These are phyloP conservation scores for Charadrius vociferus DNA, from an alignment of 2,113 vertebrate genomes.

Conservation along the genomic window DNA sequence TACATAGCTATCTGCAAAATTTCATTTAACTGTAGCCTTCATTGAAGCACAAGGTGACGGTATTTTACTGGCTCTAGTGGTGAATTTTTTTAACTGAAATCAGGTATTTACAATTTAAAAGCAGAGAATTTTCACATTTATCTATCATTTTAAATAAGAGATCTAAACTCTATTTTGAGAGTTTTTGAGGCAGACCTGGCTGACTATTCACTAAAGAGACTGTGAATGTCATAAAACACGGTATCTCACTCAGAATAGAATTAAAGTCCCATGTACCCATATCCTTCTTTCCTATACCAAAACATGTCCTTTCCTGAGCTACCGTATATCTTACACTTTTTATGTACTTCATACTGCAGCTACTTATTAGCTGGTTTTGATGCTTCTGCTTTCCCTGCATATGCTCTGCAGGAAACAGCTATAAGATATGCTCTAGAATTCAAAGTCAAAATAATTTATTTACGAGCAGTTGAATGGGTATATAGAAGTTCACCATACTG, in stretches of 20 bases:
- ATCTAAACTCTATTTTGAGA: background rate
- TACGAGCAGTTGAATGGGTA: background rate
- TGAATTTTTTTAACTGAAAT: background rate
- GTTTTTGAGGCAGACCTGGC: background rate
- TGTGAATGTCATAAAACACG: background rate
- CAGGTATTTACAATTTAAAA: background rate
- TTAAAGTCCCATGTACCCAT: background rate
- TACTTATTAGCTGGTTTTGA: background rate
- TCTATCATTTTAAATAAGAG: background rate
- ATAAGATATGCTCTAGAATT: background rate
- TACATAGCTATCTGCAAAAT: background rate
- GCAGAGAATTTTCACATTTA: background rate
- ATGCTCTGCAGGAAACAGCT: background rate
- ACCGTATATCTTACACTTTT: accelerated
- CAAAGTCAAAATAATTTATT: background rate
- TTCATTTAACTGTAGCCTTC: background rate
- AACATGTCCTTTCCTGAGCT: background rate
- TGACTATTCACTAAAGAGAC: background rate
- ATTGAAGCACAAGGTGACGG: background rate
- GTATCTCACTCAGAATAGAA: background rate
- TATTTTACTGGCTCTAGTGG: background rate
- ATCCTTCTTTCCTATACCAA: background rate
- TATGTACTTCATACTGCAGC: background rate
- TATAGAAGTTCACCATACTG: background rate
- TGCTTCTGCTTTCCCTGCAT: background rate